Conservation (phyloP, 2,797 vertebrate species). For the Allobates femoralis region DNA sequence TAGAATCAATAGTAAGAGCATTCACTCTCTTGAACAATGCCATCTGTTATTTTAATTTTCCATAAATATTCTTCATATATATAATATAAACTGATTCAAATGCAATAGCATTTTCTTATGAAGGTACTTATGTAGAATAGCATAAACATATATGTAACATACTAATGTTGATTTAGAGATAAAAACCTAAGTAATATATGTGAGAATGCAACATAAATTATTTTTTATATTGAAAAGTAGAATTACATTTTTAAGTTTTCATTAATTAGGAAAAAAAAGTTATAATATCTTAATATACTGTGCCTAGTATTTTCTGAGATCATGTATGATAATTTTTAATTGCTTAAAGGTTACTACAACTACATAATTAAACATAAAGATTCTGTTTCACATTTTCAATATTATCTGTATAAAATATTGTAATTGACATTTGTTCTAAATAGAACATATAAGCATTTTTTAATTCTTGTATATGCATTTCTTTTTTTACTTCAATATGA, state of each 20-base stretch:
- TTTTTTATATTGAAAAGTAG: neutral
- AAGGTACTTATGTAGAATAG: neutral
- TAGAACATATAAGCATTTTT: neutral
- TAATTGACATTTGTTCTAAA: neutral
- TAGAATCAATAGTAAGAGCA: conserved; percentile 11
- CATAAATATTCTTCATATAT: neutral
- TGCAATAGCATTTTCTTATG: neutral
- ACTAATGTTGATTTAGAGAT: neutral
- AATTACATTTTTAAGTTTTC: neutral
- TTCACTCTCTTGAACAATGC: conserved; percentile 10
- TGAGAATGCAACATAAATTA: neutral
- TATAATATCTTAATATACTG: neutral
- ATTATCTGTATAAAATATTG: neutral
- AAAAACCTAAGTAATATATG: neutral
- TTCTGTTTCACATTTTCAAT: neutral
- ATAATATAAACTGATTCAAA: neutral
- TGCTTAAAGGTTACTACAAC: too few species aligned
- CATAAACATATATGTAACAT: neutral
- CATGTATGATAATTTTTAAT: neutral
- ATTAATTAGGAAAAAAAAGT: neutral
- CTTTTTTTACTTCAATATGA: neutral
- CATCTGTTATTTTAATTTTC: conserved; percentile 27
- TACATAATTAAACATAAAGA: too few species aligned
- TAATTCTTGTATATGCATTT: neutral
- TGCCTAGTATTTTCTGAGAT: neutral